Percentiles rank a stretch among this genome's conserved stretches.
Conservation (phyloP, 2,797 vertebrate genomes). For the Hylomyscus alleni region DNA sequence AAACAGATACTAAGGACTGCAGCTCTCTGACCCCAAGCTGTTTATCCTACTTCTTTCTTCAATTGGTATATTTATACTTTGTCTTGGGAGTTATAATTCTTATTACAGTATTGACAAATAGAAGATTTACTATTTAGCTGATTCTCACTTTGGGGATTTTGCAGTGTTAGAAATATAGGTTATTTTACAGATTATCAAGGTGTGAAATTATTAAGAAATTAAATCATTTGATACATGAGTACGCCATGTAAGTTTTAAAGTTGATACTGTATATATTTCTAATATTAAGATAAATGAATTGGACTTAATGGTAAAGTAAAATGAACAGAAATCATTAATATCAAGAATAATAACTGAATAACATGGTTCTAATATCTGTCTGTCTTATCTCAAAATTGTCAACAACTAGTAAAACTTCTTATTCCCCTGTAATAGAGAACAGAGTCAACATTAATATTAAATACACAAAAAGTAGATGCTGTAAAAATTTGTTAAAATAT, state of each 20-base stretch:
- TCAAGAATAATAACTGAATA: not conserved
- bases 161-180: not conserved
- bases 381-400: not conserved
- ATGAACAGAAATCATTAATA: not conserved
- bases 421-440: not conserved
- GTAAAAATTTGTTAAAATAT: not conserved
- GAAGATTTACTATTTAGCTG: not conserved
- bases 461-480: not conserved
- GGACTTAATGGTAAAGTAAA: not conserved
- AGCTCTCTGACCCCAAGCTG: not conserved
- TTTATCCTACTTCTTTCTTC: not conserved
- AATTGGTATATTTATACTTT: not conserved
- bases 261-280: not conserved
- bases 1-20: not conserved
- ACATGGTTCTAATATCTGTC: not conserved
- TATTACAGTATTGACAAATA: not conserved
- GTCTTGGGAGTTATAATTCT: not conserved
- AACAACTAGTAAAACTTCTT: not conserved
- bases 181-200: not conserved
- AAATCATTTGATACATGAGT: not conserved
- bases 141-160: not conserved
- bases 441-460: not conserved
- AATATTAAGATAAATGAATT: not conserved
- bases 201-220: not conserved
- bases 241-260: not conserved